Evolutionary conservation across 2,113 vertebrate species (phyloP).

Genomic region (Dromiciops gliroides): DNA sequence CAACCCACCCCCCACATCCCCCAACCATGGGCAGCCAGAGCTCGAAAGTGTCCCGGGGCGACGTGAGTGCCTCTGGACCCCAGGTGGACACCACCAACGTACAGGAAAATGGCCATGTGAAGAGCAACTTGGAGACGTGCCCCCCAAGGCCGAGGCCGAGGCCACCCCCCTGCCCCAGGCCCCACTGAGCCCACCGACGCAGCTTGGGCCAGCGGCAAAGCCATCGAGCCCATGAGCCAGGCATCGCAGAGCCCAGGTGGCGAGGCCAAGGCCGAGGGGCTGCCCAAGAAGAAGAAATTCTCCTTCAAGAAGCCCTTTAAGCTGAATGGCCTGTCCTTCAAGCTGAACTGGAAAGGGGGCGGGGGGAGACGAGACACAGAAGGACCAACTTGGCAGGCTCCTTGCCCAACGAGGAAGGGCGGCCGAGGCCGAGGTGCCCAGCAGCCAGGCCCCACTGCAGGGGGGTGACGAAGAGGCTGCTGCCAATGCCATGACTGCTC

Average conservation of each 20-base stretch:
- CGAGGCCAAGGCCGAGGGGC: slow-evolving; percentile 87
- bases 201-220: slow-evolving; percentile 84
- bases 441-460: slow-evolving; percentile 82
- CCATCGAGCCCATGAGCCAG: slow-evolving; percentile 91
- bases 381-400: slow-evolving; percentile 80
- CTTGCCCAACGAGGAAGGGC: slow-evolving; percentile 87
- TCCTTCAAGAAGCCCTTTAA: slow-evolving; percentile 97
- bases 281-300: slow-evolving; percentile 96
- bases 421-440: slow-evolving; percentile 74
- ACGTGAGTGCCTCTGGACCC: too few species aligned
- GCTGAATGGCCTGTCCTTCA: slow-evolving; percentile 94
- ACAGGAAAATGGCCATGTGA: slow-evolving; percentile 97
- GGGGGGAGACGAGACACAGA: too few species aligned
- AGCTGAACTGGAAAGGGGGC: slow-evolving; percentile 92
- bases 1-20: too few species aligned
- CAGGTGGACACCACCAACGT: too few species aligned
- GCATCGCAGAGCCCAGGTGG: slow-evolving; percentile 88
- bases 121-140: slow-evolving; percentile 94
- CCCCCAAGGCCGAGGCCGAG: slow-evolving; percentile 89
- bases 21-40: too few species aligned
- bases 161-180: slow-evolving; percentile 83
- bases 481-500: slow-evolving; percentile 71
- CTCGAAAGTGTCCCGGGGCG: too few species aligned
- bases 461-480: slow-evolving; percentile 75
- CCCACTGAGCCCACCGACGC: slow-evolving; percentile 90